Base-by-base conservation (phyloP, 2,888 invertebrate species). In the Parasteatoda lunata region DNA sequence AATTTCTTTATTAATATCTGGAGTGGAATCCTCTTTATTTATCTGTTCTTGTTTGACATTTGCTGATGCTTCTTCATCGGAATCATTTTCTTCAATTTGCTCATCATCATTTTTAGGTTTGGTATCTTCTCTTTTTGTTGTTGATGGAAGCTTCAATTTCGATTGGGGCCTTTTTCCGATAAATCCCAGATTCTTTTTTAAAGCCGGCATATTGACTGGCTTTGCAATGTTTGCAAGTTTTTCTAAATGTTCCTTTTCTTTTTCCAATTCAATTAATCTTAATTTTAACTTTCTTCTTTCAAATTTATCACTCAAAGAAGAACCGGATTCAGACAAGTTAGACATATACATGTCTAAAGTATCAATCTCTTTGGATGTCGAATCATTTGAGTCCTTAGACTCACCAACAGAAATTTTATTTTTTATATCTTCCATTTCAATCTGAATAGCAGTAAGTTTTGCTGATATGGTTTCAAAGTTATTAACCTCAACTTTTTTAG, bases 261-360 rank as follows among this genome's bases (percentile, higher is more conserved):
- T 92, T 90, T 94, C 94, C 5, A 97, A 91, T 86, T 94, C 94
- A 65, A 94, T 93, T 52, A 97, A 93, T 84, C 94, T 94, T 90
- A 92, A 90, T 88, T 92, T 93, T 66, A 92, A 89, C 52, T 91
- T 90, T 89, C 92, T 91, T 76, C 91, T 91, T n/a, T 92, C 92
- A 84, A 91, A 91, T 59, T 92, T 92, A 90, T 93, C 93, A 15
- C 75, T 81, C 13, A 77, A 69, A 3, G 52, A 49, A 52, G 71
- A 52, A 13, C 15, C 49, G n/a, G 68, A 11, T 48, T 76, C 59
- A n/a, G 84, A 69, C 15, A 88, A 30, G 45, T 91, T 91, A 6
- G 90, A 90, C 97, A 98, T 97, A 92, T 94, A 98, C 5, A 94
- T 94, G 91, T 98, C 98, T 72, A 98, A 92, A 2, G 95, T 95